Conservation (phyloP, 2,797 vertebrate species). For the Bradypodion pumilum region DNA sequence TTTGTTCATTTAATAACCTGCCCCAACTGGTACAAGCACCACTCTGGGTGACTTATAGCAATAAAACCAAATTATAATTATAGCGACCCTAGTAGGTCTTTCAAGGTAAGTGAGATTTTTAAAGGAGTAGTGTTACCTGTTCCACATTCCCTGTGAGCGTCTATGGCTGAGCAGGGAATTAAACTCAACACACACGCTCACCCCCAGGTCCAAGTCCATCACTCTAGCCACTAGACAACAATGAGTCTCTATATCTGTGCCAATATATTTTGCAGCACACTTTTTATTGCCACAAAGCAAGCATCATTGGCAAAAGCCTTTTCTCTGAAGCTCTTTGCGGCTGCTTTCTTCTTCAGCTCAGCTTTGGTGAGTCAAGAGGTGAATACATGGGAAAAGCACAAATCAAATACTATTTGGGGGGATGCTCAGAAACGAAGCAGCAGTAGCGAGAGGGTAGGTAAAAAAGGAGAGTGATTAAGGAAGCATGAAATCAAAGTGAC, state of each 20-base stretch:
- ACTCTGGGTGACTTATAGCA: too few relatives aligned
- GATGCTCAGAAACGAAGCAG: not conserved
- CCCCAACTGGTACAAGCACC: too few relatives aligned
- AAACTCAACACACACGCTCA: too few relatives aligned
- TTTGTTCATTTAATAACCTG: too few relatives aligned
- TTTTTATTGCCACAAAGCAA: not conserved
- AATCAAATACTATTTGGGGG: slow-evolving; percentile 17
- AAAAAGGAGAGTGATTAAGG: slow-evolving; percentile 23
- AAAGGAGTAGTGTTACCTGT: too few relatives aligned
- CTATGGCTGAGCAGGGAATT: too few relatives aligned
- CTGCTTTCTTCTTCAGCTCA: slow-evolving; percentile 30
- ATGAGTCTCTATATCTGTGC: not conserved
- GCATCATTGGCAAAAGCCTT: not conserved
- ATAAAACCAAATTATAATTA: too few relatives aligned
- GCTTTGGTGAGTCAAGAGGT: slow-evolving; percentile 25
- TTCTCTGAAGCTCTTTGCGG: slow-evolving; percentile 4
- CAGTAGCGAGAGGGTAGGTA: not conserved
- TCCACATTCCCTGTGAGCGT: too few relatives aligned
- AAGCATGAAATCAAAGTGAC: slow-evolving; percentile 19
- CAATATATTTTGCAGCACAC: not conserved
- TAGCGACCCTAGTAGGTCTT: too few relatives aligned
- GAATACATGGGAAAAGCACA: slow-evolving; percentile 42
- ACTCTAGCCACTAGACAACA: too few relatives aligned
- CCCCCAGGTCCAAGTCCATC: too few relatives aligned
- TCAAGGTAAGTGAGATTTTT: too few relatives aligned